phyloP scores from a whole-genome alignment of 35 echinoderm and acorn worm genomes.

The Holothuria glaberrima region DNA sequence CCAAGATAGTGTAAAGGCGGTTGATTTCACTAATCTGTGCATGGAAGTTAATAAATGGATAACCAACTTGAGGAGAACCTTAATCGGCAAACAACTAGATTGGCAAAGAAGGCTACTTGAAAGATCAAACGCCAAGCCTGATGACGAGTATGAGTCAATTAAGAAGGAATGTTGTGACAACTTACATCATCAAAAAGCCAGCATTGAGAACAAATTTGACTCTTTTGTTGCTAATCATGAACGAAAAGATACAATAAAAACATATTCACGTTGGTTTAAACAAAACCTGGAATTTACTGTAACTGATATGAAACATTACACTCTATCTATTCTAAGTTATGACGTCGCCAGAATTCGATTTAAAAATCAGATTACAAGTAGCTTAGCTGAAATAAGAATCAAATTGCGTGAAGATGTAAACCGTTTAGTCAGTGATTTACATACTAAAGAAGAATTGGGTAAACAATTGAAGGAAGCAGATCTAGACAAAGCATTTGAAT shows the following conservation, averaged over 20 bases:
- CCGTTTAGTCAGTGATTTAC: not conserved
- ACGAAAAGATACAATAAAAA: not conserved
- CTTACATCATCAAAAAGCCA: not conserved
- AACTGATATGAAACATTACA: not conserved
- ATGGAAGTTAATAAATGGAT: slow-evolving; percentile 17
- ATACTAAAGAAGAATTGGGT: not conserved
- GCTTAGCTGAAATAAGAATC: not conserved
- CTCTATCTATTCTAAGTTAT: not conserved
- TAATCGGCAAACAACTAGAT: not conserved
- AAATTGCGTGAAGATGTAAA: not conserved
- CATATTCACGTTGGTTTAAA: not conserved
- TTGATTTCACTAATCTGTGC: slow-evolving; percentile 1
- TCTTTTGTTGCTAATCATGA: not conserved
- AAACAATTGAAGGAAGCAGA: not conserved
- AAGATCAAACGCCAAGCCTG: not conserved
- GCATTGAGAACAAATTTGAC: not conserved
- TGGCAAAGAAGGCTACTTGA: not conserved
- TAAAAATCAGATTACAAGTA: not conserved
- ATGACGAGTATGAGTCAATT: not conserved
- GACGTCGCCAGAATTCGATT: not conserved
- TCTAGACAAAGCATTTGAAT: not conserved
- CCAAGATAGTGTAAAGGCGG: not conserved
- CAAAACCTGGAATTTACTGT: not conserved
- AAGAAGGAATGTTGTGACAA: not conserved
- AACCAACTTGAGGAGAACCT: not conserved